A percentile compares a stretch with the other conserved stretches of the same genome.
Evolutionary conservation across 2,888 invertebrate genomes (phyloP).

Genomic region (Campopleginae sp.): DNA sequence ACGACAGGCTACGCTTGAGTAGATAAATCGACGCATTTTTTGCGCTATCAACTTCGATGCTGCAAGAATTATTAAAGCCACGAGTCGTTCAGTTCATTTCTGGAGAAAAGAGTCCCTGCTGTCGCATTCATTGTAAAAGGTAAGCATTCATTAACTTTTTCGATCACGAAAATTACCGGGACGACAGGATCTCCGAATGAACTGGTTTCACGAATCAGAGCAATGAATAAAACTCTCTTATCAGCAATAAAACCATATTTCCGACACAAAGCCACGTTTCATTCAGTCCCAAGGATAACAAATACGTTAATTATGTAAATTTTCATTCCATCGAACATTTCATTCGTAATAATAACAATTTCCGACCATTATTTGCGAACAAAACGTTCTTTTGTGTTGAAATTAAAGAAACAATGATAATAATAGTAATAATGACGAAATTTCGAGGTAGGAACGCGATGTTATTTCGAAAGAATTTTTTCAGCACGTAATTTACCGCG

Average conservation of each 20-base stretch:
- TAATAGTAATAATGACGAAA: too few relatives aligned
- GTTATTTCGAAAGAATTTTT: not conserved
- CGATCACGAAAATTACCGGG: not conserved
- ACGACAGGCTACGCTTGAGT: not conserved
- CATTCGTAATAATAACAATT: not conserved
- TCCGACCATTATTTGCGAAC: not conserved
- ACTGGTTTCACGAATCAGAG: not conserved
- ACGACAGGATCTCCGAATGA: not conserved
- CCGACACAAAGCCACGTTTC: too few relatives aligned
- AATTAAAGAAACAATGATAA: too few relatives aligned
- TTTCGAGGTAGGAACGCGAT: not conserved
- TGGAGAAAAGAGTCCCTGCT: not conserved
- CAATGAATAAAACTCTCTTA: too few relatives aligned
- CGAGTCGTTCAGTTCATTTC: not conserved
- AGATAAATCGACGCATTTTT: not conserved
- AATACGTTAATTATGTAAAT: too few relatives aligned
- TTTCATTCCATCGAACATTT: not conserved
- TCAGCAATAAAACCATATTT: too few relatives aligned
- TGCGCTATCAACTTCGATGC: not conserved
- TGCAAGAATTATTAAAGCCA: not conserved
- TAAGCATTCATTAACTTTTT: not conserved
- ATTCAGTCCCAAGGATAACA: too few relatives aligned
- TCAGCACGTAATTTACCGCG: not conserved
- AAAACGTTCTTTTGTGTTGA: not conserved
- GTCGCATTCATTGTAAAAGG: not conserved